Conservation (phyloP, 2,113 vertebrate species). For the Pygoscelis antarcticus region DNA sequence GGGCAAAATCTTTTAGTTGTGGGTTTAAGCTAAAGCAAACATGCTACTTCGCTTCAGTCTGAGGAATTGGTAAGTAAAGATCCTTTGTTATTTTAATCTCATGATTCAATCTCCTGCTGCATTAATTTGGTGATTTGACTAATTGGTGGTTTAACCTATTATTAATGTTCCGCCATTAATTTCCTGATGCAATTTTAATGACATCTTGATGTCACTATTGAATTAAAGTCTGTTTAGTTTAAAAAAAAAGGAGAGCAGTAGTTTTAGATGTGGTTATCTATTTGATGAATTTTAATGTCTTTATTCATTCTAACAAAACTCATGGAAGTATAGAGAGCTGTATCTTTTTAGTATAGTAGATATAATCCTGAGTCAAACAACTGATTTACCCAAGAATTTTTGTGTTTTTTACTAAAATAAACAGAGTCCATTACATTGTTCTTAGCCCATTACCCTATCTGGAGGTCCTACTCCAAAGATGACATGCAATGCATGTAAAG, state of each 20-base stretch:
- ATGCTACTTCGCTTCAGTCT: not conserved
- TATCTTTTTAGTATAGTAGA: not conserved
- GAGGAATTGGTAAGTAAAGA: slow-evolving; percentile 21
- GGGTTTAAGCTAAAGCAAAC: slow-evolving; percentile 11
- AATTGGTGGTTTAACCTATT: slow-evolving; percentile 61
- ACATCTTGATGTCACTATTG: slow-evolving; percentile 37
- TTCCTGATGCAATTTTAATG: slow-evolving; percentile 55
- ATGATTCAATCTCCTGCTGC: slow-evolving; percentile 55
- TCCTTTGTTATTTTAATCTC: slow-evolving; percentile 66
- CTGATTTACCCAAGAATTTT: not conserved
- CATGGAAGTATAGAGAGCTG: not conserved
- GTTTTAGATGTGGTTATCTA: not conserved
- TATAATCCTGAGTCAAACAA: not conserved
- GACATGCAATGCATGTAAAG: not conserved
- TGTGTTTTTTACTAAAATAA: not conserved
- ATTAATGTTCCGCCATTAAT: slow-evolving; percentile 58
- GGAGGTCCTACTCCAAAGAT: not conserved
- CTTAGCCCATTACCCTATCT: not conserved
- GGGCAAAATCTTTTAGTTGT: not conserved
- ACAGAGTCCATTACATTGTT: not conserved
- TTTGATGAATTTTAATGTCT: not conserved
- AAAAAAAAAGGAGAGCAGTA: not conserved
- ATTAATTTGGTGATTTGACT: slow-evolving; percentile 65
- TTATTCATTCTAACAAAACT: not conserved
- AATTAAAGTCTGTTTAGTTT: slow-evolving; percentile 31